Conservation (phyloP, 2,888 invertebrate genomes). For the Dinocampus coccinellae region DNA sequence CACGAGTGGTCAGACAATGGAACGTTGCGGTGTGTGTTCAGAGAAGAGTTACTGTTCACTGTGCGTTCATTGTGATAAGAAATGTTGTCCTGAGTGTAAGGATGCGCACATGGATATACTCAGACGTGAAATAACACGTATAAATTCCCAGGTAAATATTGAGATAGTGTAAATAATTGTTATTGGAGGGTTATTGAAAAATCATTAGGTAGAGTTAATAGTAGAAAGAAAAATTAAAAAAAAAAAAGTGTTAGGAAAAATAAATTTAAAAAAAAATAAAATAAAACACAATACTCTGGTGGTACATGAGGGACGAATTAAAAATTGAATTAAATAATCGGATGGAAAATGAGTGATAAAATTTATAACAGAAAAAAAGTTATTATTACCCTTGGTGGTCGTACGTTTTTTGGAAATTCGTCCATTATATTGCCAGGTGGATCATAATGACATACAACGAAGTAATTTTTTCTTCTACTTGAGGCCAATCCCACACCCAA, state of each 20-base stretch:
- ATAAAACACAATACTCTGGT: background rate
- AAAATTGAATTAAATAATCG: constrained; percentile 1
- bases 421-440: constrained; percentile 71
- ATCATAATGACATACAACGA: constrained; percentile 72
- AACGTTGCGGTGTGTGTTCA: constrained; percentile 92
- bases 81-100: constrained; percentile 97
- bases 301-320: background rate
- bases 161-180: no score
- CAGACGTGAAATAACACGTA: constrained; percentile 89
- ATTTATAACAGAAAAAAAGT: no score
- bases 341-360: background rate
- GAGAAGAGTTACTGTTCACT: constrained; percentile 89
- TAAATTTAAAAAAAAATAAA: no score
- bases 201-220: no score
- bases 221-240: background rate
- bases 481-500: constrained; percentile 72
- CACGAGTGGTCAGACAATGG: constrained; percentile 92
- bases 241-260: background rate
- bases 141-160: constrained; percentile 84
- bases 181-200: no score
- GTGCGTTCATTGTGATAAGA: constrained; percentile 97
- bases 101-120: constrained; percentile 96
- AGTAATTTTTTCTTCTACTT: constrained; percentile 62
- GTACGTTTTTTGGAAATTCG: constrained; percentile 55
- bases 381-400: constrained; percentile 35